phyloP scores from a whole-genome alignment of 2,113 vertebrate genomes.

The Globicephala melas region DNA sequence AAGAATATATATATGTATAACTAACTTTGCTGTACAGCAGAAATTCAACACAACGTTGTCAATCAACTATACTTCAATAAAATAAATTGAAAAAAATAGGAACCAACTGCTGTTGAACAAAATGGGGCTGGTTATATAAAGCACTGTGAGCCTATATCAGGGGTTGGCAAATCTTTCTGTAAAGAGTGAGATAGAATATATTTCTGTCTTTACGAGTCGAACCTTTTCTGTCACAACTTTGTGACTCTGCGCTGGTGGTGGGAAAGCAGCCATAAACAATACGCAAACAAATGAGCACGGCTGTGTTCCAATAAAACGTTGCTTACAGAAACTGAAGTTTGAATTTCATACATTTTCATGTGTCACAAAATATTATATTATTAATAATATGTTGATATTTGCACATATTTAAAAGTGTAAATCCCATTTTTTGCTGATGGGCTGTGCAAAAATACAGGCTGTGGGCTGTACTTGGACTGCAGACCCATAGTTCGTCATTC shows the following conservation, averaged over 20 bases:
- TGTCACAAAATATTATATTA: neutral
- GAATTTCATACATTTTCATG: neutral
- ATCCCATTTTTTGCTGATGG: neutral
- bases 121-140: neutral
- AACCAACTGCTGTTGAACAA: neutral
- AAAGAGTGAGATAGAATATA: neutral
- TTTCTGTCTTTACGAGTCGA: neutral
- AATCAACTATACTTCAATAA: neutral
- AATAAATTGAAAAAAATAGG: neutral
- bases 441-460: neutral
- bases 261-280: neutral
- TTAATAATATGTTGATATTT: neutral
- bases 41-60: neutral
- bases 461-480: neutral
- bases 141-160: neutral
- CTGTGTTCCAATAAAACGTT: neutral
- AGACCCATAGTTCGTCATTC: neutral
- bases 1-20: accelerated
- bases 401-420: neutral
- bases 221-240: neutral
- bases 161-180: neutral
- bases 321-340: neutral
- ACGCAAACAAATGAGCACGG: neutral
- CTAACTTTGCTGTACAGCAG: neutral
- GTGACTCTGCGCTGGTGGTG: neutral